Base-by-base conservation (phyloP, 2,888 invertebrate species). In the Electrophaes corylata region DNA sequence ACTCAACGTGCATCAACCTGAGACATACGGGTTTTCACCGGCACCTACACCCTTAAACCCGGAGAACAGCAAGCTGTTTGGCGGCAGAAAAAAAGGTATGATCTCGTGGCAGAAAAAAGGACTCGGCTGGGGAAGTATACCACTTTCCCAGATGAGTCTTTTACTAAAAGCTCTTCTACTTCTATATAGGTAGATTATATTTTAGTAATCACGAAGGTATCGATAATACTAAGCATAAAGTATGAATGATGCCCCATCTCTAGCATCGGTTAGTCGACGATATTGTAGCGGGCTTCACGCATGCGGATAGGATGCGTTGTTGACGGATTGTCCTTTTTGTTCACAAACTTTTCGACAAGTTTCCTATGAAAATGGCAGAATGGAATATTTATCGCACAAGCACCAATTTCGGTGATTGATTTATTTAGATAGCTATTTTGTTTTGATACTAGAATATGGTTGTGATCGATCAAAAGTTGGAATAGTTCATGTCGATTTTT, bases 221-320 rank as follows among this genome's bases (percentile, higher is more conserved):
- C 43, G 40, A 37, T 55, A 8, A n/a, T 33, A n/a, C n/a, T 18
- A 20, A 19, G 20, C 6, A 2, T 8, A 1, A 10, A 16, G 37
- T 16, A 37, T 40, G 35, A n/a, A 26, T 12, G 16, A 10, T 16
- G 23, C 12, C 49, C 40, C 62, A 46, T 35, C 59, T 29, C 53
- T 57, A 62, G 12, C 2, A 10, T 10, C 39, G 61, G 48, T 47
- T 52, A 58, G 48, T 29, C 37, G 61, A 63, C 71, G 64, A 71
- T 73, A 72, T 74, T 69, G 59, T 59, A 62, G 55, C 46, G 26
- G 26, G 26, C 20, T 57, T 46, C 45, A 52, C 40, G 37, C 37
- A 47, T 29, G 16, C 52, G 51, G 52, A 50, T 49, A 48, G 56
- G 60, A 59, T 55, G 49, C 43, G 23, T 56, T 50, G 53, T 54